Base-by-base conservation (phyloP, 2,797 vertebrate genomes). In the Gadopsis marmoratus region DNA sequence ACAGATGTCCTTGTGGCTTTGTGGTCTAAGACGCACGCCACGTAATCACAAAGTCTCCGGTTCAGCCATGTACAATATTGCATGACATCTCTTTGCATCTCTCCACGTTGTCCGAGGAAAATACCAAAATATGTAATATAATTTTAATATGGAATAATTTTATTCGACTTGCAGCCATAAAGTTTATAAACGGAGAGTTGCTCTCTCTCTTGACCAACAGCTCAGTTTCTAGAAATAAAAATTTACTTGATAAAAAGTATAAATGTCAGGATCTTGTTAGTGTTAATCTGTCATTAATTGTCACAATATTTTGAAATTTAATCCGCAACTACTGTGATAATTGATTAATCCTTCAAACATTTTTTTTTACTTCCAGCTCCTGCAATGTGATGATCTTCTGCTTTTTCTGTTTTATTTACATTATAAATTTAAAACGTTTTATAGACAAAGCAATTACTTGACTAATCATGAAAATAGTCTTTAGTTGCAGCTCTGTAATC, bases 21-120 rank as follows among this genome's bases (percentile, higher is more conserved):
- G 50, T 50, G 67, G 75, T 58, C 51, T 7, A 9, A 35, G 33
- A 50, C 10, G 33, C 33, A 26, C 3, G 14, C 51, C 60, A 23
- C 16, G 5, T 14, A 65, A 78, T 71, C 29, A 78, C 60, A 65
- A 47, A 58, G 31, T 31, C 47, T 10, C 26, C 5, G n/a, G 2
- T 69, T 69, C 59, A 7, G 37, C 37, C 55, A 0, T 37, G n/a
- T 17, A 43, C 39, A 29, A 47, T 17, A 47, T 21, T 35, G 26
- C 63, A 43, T 33, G 55, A 59, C 45, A 21, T 41, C 21, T 16
- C 39, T 41, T 33, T 71, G 33, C 33, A 43, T 41, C 53, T 16
- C 13, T 66, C 33, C 54, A 58, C 43, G 7, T 60, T 59, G 31
- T 13, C 21, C 7, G 39, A 10, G 10, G 9, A 51, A 47, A 71